Evolutionary conservation across 1,140 invertebrate species (phyloP), one percentile per base, ranked within the genome.

Genomic region (Cotesia glomerata): DNA sequence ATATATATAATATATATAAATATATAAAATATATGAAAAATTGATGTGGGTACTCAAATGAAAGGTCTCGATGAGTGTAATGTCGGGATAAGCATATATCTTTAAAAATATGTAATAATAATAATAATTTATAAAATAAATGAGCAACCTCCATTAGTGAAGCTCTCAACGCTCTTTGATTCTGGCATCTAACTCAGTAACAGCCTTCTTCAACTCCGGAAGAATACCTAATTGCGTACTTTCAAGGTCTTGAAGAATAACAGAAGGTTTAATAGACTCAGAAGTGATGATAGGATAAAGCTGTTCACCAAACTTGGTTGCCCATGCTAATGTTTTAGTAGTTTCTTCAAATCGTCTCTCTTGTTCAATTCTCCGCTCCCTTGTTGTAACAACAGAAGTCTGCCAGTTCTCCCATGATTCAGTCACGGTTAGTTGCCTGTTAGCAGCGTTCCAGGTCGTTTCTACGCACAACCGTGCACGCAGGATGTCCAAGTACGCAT

Each of bases 271-370:
- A 49, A 88, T 87, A 1, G 91, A 89, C 69, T 90, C 87, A 36
- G 90, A 90, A 54, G 89, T 92, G 70, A 95, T 90, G 16, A 94
- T 88, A 13, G 94, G 94, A 88, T 95, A 95, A 69, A 95, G 85
- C 74, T 93, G 91, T 65, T 90, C 89, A 78, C 93, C 91, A 77
- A 94, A 88, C 84, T 92, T 91, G n/a, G 91, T 90, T 75, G 92
- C 91, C 89, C 90, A 92, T 76, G 91, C 90, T 74, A 95, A 90
- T 34, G 92, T 93, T 93, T 95, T 92, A 62, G 90, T 90, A 75
- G 92, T 92, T 82, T 95, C 93, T 79, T 91, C 90, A 78, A 94
- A 88, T 80, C 91, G 92, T 82, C 90, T 88, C 77, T 94, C 90
- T 84, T 92, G 91, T 49, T 91, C 89, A 36, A 91, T 89, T 59